Conservation (phyloP, 1,140 invertebrate genomes). For the Cephus cinctus region DNA sequence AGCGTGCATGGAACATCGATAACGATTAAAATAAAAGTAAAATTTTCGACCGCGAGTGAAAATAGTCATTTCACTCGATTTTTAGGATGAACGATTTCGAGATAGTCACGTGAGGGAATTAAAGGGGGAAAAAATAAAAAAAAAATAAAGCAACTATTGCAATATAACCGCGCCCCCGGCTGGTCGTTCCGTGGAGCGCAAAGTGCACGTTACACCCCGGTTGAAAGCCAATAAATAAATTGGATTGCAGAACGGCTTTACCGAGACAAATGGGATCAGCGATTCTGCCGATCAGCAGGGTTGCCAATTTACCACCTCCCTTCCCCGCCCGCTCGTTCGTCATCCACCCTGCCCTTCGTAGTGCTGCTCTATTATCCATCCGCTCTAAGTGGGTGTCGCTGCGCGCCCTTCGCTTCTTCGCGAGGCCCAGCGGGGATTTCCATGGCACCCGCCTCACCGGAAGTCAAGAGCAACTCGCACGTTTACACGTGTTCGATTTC, state of each 20-base stretch:
- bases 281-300: slow-evolving; percentile 50
- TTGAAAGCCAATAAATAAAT: slow-evolving; percentile 56
- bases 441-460: slow-evolving; percentile 26
- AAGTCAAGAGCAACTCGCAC: slow-evolving; percentile 28
- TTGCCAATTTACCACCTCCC: slow-evolving; percentile 25
- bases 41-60: too few species aligned
- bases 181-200: too few species aligned
- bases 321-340: slow-evolving; percentile 16
- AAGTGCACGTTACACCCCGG: too few species aligned
- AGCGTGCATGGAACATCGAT: too few species aligned
- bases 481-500: slow-evolving; percentile 41
- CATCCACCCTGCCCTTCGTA: slow-evolving; percentile 21
- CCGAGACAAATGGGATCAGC: slow-evolving; percentile 52
- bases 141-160: too few species aligned
- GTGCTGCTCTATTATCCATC: slow-evolving; percentile 10
- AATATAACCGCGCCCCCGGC: too few species aligned
- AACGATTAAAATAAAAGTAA: too few species aligned
- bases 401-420: neutral
- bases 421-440: slow-evolving; percentile 2
- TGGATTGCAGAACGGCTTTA: slow-evolving; percentile 52
- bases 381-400: neutral
- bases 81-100: too few species aligned
- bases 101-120: too few species aligned
- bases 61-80: too few species aligned
- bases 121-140: too few species aligned